Conservation (phyloP, 2,113 vertebrate species). For the Malaclemys terrapin region DNA sequence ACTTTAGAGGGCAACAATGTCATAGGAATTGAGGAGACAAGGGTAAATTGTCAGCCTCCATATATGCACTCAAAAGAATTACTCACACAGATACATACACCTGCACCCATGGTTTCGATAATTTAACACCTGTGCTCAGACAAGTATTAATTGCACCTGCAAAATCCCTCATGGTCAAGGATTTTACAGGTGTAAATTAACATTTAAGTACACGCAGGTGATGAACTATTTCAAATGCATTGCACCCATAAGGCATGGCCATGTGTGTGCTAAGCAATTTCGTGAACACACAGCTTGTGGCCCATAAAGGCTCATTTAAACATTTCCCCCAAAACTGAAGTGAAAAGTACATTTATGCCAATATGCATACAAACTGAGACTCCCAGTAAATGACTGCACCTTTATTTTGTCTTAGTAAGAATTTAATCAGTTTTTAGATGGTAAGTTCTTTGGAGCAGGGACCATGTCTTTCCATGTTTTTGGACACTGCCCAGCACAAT, state of each 20-base stretch:
- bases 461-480: neutral
- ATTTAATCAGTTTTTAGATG: rapidly evolving
- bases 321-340: neutral
- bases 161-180: neutral
- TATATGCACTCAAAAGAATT: neutral
- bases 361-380: neutral
- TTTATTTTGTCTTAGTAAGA: neutral
- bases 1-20: neutral
- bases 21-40: neutral
- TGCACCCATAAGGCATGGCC: neutral
- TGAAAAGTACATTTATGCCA: neutral
- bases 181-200: neutral
- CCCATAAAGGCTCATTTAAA: neutral
- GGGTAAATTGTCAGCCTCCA: neutral
- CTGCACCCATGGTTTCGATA: neutral
- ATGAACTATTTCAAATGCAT: neutral
- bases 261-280: neutral
- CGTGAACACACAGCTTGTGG: neutral
- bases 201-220: neutral
- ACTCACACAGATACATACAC: neutral
- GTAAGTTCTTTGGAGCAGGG: neutral
- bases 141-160: neutral
- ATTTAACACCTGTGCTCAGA: neutral
- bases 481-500: neutral
- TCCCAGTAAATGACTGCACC: rapidly evolving